Base-by-base conservation (phyloP, 2,113 vertebrate species). In the Zootoca vivipara region DNA sequence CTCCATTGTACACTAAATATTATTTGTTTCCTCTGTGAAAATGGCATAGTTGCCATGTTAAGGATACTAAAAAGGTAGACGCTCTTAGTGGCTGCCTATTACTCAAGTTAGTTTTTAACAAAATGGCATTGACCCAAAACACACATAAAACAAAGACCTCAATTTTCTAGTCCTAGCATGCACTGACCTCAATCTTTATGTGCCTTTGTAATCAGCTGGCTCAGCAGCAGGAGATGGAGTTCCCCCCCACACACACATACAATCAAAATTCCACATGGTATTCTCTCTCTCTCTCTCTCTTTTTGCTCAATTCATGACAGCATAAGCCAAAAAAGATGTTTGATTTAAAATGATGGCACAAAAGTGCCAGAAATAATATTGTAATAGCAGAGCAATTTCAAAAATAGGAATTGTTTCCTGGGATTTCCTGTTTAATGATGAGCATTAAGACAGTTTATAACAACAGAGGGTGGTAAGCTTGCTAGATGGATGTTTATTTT, bases 381-480 rank as follows among this genome's bases (percentile, higher is more conserved):
- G 93, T 86, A 90, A 79, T 74, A 91, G 90, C 64, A 93, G 91
- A 96, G 93, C 86, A 89, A 85, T 94, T 94, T 93, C 88, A 89
- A 90, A 89, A 89, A 92, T 82, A 90, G 90, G 74, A 92, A 89
- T 88, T 93, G 92, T 94, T 96, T 96, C 91, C 93, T 93, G 93
- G 93, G 94, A 96, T 95, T 96, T 96, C 93, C 94, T 95, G 91
- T 90, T 91, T 94, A 93, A 90, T 65, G 85, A 83, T 93, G 86
- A 94, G 93, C 88, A 94, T 94, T 94, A 95, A 94, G 84, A 86
- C 69, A 94, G 88, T 95, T 94, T 93, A 89, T 93, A 96, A 94
- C 89, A 91, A 93, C 91, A 94, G 93, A 91, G 87, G 69, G 87
- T 73, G 72, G 83, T 40, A 88, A 85, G 92, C 90, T 87, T 87